Base-by-base conservation (phyloP, 2,888 invertebrate species). In the Leucoma salicis region DNA sequence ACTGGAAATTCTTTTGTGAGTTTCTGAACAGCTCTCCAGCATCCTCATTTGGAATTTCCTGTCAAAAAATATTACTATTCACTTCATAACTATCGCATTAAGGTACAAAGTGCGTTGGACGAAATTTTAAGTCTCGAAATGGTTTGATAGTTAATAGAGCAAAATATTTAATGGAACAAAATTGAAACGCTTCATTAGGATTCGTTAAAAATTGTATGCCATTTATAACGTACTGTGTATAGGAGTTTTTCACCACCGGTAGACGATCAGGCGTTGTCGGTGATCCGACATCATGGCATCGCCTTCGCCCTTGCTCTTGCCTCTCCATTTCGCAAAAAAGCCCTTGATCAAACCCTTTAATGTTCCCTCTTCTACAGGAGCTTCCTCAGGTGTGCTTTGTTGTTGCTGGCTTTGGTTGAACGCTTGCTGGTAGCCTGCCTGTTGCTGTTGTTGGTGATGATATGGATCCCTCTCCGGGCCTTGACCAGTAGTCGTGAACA, bases 51-150 rank as follows among this genome's bases (percentile, higher is more conserved):
- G 62, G 67, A 43, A 68, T 45, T 51, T 74, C 87, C 88, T 88
- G 88, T 71, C 69, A 76, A 86, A 75, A 76, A 83, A 84, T 48
- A 54, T 66, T 62, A 67, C 57, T 62, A 51, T 61, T 70, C 60
- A 73, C 57, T 57, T 54, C 50, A 42, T 44, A 55, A 42, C 41
- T 49, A 43, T 41, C 33, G 36, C 46, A 34, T 43, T 44, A 42
- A 46, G 53, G 46, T 53, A 48, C 51, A 61, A 63, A 82, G 83
- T 85, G 87, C 86, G 85, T 82, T 85, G 70, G 85, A 86, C 85
- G 83, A 83, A 82, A 57, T 46, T 39, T 32, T 46, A 33, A 39
- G 46, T 43, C 46, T 41, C 34, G 36, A 49, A 54, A 49, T 63
- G n/a, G n/a, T n/a, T 21, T 2, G 3, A 8, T 35, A 62, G n/a